Evolutionary conservation across 1,140 invertebrate species (phyloP).

Genomic region (Bombyx mandarina): DNA sequence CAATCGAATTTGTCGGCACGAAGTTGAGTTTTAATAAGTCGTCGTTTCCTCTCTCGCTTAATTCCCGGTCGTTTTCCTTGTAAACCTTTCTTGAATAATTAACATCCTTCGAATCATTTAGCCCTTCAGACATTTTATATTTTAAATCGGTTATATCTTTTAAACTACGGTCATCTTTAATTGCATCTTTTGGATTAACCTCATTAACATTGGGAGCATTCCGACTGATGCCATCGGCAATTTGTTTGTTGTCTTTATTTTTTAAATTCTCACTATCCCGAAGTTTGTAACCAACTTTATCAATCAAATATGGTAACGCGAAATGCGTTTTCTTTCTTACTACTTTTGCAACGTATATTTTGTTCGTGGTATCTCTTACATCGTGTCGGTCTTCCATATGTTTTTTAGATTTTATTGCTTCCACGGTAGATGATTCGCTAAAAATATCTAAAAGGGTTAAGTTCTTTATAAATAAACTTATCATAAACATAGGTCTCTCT

Average conservation of each 20-base stretch:
- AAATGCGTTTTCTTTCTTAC: constrained; percentile 14
- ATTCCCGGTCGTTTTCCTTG: not conserved
- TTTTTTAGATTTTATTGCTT: too few species aligned
- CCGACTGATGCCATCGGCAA: not conserved
- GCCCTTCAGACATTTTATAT: not conserved
- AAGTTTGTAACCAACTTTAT: not conserved
- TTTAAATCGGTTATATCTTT: not conserved
- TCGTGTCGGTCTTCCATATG: too few species aligned
- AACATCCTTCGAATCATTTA: too few species aligned
- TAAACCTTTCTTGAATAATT: not conserved
- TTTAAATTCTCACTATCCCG: too few species aligned
- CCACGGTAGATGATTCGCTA: too few species aligned
- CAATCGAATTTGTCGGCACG: too few species aligned
- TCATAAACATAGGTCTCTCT: too few species aligned
- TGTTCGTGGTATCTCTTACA: too few species aligned
- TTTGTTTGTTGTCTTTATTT: not conserved
- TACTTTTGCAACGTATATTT: constrained; percentile 3
- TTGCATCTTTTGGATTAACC: not conserved
- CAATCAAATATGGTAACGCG: constrained; percentile 12
- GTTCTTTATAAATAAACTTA: too few species aligned
- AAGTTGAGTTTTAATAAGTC: not conserved
- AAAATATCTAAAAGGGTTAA: too few species aligned
- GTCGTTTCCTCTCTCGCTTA: not conserved
- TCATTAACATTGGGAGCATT: not conserved
- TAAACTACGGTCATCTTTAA: not conserved